Evolutionary conservation across 37 sponge, comb jelly and placozoan species (phyloP).

Genomic region (Petrosia ficiformis): DNA sequence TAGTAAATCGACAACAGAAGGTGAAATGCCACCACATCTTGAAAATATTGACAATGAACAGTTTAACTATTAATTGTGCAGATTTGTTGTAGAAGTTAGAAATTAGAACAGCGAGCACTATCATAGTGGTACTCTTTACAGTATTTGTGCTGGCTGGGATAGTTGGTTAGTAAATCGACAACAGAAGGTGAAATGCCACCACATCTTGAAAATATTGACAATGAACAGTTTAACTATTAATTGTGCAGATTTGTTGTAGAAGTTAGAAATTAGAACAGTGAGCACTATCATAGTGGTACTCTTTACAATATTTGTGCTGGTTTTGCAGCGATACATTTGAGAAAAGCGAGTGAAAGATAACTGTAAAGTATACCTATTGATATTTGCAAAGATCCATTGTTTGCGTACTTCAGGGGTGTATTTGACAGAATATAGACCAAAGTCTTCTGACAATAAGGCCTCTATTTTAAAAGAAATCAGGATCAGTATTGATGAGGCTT

Average conservation of each 20-base stretch:
- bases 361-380: background rate
- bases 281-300: background rate
- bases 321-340: background rate
- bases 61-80: too few species aligned
- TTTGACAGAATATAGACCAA: too few species aligned
- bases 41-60: too few species aligned
- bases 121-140: too few species aligned
- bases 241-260: background rate
- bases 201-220: background rate
- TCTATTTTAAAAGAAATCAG: too few species aligned
- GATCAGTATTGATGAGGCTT: too few species aligned
- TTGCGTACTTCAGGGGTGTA: background rate
- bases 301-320: slow-evolving; percentile 1
- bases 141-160: too few species aligned
- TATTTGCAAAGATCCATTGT: background rate
- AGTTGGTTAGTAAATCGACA: background rate
- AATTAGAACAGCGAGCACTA: too few species aligned
- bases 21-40: too few species aligned
- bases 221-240: slow-evolving; percentile 2
- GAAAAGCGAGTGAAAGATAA: background rate
- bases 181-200: background rate
- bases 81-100: too few species aligned
- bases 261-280: background rate
- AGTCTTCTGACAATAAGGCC: too few species aligned
- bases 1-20: too few species aligned